Conservation (phyloP, 1,140 invertebrate species). For the Gryon sp. region DNA sequence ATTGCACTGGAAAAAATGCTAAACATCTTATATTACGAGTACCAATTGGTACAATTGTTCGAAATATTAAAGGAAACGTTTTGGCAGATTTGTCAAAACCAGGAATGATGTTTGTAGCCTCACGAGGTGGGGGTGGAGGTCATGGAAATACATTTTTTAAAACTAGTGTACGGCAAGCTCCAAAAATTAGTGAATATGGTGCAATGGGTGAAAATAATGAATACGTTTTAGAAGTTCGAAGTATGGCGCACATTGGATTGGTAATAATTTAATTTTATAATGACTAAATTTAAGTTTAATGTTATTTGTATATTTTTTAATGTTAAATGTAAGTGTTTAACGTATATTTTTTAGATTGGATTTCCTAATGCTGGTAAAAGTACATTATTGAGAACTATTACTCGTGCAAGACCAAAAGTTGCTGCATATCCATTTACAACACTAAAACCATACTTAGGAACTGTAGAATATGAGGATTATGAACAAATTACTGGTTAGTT, state of each 20-base stretch:
- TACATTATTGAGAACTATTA: slow-evolving; percentile 93
- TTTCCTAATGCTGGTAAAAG: slow-evolving; percentile 99
- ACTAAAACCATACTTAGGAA: slow-evolving; percentile 93
- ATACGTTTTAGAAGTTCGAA: slow-evolving; percentile 91
- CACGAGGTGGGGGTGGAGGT: slow-evolving; percentile 96
- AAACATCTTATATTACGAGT: slow-evolving; percentile 88
- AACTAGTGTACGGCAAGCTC: slow-evolving; percentile 89
- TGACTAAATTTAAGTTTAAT: background rate
- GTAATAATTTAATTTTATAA: slow-evolving; percentile 73
- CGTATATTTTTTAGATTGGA: slow-evolving; percentile 84
- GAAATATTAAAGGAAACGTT: slow-evolving; percentile 81
- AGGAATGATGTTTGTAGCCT: slow-evolving; percentile 93
- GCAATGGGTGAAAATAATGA: slow-evolving; percentile 88
- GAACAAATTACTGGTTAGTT: slow-evolving; percentile 89
- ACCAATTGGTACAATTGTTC: slow-evolving; percentile 93
- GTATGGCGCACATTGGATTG: slow-evolving; percentile 96
- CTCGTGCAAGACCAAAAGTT: slow-evolving; percentile 95
- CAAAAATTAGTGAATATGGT: slow-evolving; percentile 92
- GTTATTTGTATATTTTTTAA: background rate
- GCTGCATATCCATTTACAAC: slow-evolving; percentile 99
- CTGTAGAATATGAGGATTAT: slow-evolving; percentile 95
- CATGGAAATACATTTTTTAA: slow-evolving; percentile 96
- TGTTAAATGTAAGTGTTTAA: background rate
- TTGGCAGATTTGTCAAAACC: slow-evolving; percentile 86
- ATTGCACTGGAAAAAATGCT: slow-evolving; percentile 93